Evolutionary conservation across 2,888 invertebrate genomes (phyloP).

Genomic region (Apodemia duryi): DNA sequence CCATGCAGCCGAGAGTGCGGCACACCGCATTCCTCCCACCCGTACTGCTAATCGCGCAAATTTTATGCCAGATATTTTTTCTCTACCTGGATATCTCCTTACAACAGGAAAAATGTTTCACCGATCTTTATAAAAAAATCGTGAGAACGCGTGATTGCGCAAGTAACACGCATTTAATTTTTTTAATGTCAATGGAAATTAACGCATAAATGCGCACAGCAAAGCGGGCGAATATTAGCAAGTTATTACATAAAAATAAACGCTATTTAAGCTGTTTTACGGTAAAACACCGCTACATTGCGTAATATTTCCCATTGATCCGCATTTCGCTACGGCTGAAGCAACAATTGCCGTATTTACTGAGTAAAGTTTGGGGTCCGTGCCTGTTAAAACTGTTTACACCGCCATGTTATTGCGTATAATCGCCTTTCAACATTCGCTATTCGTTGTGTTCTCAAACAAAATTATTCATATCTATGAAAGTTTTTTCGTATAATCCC

Average conservation of each 20-base stretch:
- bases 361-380: constrained; percentile 51
- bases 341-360: constrained; percentile 42
- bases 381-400: constrained; percentile 48
- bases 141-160: no score
- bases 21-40: no score
- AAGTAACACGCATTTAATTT: no score
- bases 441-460: constrained; percentile 31
- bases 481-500: neutral
- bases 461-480: neutral
- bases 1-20: no score
- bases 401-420: constrained; percentile 54
- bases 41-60: no score
- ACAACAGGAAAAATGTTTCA: no score
- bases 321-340: constrained; percentile 16
- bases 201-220: no score
- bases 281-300: neutral
- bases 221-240: no score
- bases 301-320: constrained; percentile 6
- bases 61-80: no score
- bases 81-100: no score
- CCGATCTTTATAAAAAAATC: no score
- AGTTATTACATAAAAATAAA: neutral
- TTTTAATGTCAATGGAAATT: no score
- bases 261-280: neutral
- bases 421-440: constrained; percentile 56